Percentiles rank a stretch among this genome's conserved stretches.
These are phyloP conservation scores for Dunckerocampus dactyliophorus DNA, from an alignment of 2,113 vertebrate genomes.

Conservation along the genomic window DNA sequence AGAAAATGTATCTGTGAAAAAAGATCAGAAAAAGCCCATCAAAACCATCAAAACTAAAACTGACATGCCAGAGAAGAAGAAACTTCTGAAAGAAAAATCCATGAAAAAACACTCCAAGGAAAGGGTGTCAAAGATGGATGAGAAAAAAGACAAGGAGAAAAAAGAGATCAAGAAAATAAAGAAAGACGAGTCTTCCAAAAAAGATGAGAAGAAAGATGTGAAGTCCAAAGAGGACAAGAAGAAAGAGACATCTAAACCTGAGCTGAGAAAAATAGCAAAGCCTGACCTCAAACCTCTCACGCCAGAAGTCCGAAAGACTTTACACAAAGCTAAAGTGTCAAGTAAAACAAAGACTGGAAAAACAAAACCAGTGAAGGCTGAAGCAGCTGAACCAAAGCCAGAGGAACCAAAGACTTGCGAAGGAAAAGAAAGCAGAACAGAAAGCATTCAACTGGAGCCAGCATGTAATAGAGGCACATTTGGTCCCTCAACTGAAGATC, in stretches of 20 bases:
- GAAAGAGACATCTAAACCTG: slow-evolving; percentile 83
- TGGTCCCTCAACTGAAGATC: slow-evolving; percentile 85
- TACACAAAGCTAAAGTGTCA: slow-evolving; percentile 90
- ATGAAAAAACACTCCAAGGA: slow-evolving; percentile 92
- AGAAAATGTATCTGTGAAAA: slow-evolving; percentile 80
- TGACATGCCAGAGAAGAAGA: slow-evolving; percentile 92
- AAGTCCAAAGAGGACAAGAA: slow-evolving; percentile 86
- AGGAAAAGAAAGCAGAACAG: slow-evolving; percentile 2
- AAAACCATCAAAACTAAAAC: slow-evolving; percentile 79
- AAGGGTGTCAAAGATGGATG: slow-evolving; percentile 88
- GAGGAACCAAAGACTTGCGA: slow-evolving; percentile 34
- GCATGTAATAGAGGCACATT: slow-evolving; percentile 52
- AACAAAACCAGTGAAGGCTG: slow-evolving; percentile 74
- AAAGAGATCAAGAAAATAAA: slow-evolving; percentile 89
- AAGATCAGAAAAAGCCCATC: slow-evolving; percentile 77
- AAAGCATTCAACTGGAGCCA: slow-evolving; percentile 47
- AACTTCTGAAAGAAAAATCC: slow-evolving; percentile 85
- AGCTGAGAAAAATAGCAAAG: slow-evolving; percentile 86
- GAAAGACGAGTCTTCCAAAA: slow-evolving; percentile 87
- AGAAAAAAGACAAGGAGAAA: slow-evolving; percentile 97
- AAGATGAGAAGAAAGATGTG: slow-evolving; percentile 88
- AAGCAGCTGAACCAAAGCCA: slow-evolving; percentile 55
- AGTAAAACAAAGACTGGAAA: slow-evolving; percentile 83
- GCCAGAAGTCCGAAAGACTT: slow-evolving; percentile 92
- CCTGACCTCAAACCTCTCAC: slow-evolving; percentile 94